These are phyloP conservation scores for Pipistrellus pipistrellus DNA, from an alignment of 2,797 vertebrate genomes.

Conservation along the genomic window DNA sequence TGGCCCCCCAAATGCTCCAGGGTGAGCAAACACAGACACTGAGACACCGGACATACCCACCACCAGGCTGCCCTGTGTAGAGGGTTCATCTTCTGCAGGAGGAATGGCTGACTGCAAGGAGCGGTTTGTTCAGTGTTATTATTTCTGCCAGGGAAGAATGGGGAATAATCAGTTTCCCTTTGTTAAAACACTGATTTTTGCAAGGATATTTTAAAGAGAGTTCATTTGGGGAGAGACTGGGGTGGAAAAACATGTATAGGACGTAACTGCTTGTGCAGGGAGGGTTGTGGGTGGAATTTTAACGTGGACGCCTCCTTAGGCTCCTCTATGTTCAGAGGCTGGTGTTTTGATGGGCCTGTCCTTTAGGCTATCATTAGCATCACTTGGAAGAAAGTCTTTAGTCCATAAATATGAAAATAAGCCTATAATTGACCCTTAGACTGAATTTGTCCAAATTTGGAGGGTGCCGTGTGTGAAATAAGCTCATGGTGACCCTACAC, in stretches of 20 bases:
- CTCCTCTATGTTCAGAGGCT: slow-evolving; percentile 79
- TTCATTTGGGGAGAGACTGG: neutral
- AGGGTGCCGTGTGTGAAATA: slow-evolving; percentile 74
- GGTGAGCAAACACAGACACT: neutral
- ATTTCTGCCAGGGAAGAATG: neutral
- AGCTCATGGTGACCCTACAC: slow-evolving; percentile 71
- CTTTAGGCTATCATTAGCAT: slow-evolving; percentile 87
- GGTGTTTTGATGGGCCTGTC: slow-evolving; percentile 86
- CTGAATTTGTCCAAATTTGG: slow-evolving; percentile 84
- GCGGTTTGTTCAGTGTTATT: neutral
- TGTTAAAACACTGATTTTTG: slow-evolving; percentile 49
- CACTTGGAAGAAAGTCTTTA: slow-evolving; percentile 86
- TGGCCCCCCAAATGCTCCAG: neutral
- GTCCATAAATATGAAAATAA: slow-evolving; percentile 89
- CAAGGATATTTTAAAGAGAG: slow-evolving; percentile 43
- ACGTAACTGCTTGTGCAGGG: neutral
- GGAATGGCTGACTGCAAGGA: accelerated
- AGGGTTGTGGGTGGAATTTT: slow-evolving; percentile 78
- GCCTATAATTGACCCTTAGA: slow-evolving; percentile 87
- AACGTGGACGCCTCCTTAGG: slow-evolving; percentile 74
- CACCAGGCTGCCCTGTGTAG: neutral
- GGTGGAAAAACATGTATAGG: neutral
- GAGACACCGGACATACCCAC: neutral
- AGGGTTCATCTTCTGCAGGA: neutral
- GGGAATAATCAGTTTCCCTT: neutral